A percentile compares a stretch with the other conserved stretches of the same genome.
phyloP scores from a whole-genome alignment of 2,797 vertebrate genomes.

The Rhabdomys pumilio region DNA sequence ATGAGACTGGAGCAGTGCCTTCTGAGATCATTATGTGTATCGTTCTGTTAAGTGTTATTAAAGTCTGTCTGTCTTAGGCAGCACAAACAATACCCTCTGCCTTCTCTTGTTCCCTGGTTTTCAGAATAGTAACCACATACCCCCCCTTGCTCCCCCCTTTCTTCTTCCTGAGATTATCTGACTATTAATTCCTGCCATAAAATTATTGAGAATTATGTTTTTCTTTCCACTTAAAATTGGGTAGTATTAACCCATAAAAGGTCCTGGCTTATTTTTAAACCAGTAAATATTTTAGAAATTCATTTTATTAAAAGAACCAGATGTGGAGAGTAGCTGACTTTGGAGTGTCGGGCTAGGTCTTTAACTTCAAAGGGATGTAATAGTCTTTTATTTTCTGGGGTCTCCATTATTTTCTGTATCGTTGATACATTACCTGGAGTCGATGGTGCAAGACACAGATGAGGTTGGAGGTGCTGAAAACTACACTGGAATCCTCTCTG shows the following conservation, averaged over 20 bases:
- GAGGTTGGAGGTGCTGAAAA: background rate
- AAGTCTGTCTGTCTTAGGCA: constrained; percentile 90
- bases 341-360: constrained; percentile 50
- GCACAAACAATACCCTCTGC: constrained; percentile 87
- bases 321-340: constrained; percentile 58
- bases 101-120: constrained; percentile 84
- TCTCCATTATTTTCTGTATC: constrained; percentile 34
- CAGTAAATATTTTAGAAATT: constrained; percentile 6
- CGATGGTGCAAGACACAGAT: background rate
- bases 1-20: constrained; percentile 91
- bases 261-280: constrained; percentile 66
- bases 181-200: constrained; percentile 58
- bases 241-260: constrained; percentile 10
- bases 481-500: background rate
- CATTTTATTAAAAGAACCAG: constrained; percentile 23
- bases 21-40: constrained; percentile 91
- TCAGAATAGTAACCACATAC: constrained; percentile 75
- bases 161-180: constrained; percentile 67
- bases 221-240: constrained; percentile 74
- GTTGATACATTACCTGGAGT: constrained; percentile 23
- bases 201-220: constrained; percentile 67
- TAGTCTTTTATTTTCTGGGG: constrained; percentile 57
- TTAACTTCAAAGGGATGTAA: constrained; percentile 56
- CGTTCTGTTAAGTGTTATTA: constrained; percentile 92
- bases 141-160: constrained; percentile 62